These are phyloP conservation scores for Ceratotherium simum DNA, from an alignment of 2,113 vertebrate species.

Conservation along the genomic window DNA sequence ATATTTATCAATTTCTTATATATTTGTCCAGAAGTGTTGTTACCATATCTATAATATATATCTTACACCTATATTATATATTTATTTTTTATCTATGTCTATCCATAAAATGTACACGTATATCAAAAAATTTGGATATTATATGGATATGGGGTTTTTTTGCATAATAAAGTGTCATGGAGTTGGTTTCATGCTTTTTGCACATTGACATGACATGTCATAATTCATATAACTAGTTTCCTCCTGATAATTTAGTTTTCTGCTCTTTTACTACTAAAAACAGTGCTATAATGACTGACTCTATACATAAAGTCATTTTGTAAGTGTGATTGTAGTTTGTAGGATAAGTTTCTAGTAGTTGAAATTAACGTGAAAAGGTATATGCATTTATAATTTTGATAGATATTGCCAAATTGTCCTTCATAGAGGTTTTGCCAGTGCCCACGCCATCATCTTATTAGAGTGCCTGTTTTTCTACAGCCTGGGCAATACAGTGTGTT, in stretches of 20 bases:
- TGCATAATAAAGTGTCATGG: background rate
- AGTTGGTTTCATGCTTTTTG: background rate
- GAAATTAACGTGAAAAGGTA: background rate
- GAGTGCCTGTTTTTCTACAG: background rate
- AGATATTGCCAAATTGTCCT: background rate
- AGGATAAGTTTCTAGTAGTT: slow-evolving; percentile 17
- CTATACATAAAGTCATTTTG: background rate
- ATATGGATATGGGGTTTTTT: background rate
- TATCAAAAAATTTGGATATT: background rate
- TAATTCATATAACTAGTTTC: background rate
- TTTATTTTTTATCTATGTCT: background rate
- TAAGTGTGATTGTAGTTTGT: background rate
- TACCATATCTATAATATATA: background rate
- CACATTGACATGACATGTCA: background rate
- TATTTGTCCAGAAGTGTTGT: background rate
- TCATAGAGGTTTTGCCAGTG: background rate
- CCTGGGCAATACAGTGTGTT: background rate
- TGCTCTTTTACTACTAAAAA: background rate
- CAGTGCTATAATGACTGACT: background rate
- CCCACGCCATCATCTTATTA: background rate
- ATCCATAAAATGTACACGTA: background rate
- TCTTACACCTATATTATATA: background rate
- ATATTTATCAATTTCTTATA: background rate
- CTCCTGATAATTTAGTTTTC: background rate
- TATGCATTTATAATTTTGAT: background rate